These are phyloP conservation scores for Dendronephthya gigantea DNA, from an alignment of 64 coral and sea anemone species.

Conservation along the genomic window DNA sequence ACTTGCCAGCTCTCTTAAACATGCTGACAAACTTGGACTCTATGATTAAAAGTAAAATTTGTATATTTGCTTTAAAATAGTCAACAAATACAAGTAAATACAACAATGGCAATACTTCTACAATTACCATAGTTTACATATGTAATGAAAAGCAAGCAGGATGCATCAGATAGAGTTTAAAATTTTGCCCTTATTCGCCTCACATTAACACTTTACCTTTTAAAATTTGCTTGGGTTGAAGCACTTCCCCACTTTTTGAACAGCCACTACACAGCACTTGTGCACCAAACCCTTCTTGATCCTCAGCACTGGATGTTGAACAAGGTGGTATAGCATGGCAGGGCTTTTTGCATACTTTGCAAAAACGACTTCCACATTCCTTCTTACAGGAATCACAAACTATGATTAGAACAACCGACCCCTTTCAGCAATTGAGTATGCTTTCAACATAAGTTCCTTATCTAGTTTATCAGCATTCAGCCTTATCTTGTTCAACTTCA, in stretches of 20 bases:
- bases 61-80: neutral
- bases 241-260: neutral
- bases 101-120: neutral
- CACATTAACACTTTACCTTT: neutral
- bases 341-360: constrained; percentile 1
- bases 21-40: neutral
- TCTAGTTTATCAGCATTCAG: too few relatives aligned
- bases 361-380: neutral
- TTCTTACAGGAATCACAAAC: neutral
- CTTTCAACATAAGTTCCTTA: too few relatives aligned
- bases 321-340: constrained; percentile 7
- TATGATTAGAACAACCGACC: too few relatives aligned
- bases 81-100: neutral
- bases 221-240: neutral
- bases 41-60: neutral
- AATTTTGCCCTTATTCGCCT: too few relatives aligned
- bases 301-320: neutral
- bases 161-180: too few relatives aligned
- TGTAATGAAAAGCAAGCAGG: neutral
- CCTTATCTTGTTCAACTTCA: too few relatives aligned
- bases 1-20: neutral
- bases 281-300: constrained; percentile 3
- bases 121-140: neutral
- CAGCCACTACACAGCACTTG: neutral
- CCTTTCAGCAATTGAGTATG: too few relatives aligned